phyloP scores from a whole-genome alignment of 1,140 invertebrate species.

The Reticulitermes speratus region DNA sequence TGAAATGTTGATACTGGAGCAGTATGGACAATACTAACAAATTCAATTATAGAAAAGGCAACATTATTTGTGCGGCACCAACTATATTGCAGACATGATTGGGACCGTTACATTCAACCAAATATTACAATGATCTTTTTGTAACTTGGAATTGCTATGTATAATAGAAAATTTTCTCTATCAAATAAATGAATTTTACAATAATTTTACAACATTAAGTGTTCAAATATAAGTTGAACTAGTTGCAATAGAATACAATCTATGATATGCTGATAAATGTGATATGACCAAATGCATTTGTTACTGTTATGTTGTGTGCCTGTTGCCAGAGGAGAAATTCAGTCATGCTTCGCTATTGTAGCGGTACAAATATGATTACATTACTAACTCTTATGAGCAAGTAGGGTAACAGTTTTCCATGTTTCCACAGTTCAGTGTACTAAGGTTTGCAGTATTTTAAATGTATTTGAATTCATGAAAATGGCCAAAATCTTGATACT shows the following conservation, averaged over 20 bases:
- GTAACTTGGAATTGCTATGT: neutral
- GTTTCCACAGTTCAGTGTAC: neutral
- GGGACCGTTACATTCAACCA: neutral
- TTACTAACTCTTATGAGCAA: neutral
- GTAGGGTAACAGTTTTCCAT: neutral
- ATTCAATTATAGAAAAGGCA: no score
- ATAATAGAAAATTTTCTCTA: neutral
- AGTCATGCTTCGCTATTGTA: no score
- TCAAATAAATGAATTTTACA: neutral
- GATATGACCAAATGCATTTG: slow-evolving; percentile 18
- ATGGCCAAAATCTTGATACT: neutral
- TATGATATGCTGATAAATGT: neutral
- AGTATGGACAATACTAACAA: no score
- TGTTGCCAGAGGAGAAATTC: neutral
- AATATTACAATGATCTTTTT: neutral
- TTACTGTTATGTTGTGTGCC: neutral
- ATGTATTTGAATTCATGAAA: neutral
- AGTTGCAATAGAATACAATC: neutral
- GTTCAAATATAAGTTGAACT: neutral
- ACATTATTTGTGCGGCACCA: neutral
- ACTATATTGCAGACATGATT: neutral
- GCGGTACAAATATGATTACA: neutral
- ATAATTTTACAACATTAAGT: neutral
- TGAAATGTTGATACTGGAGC: no score
- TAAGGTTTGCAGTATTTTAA: neutral